Base-by-base conservation (phyloP, 2,797 vertebrate species). In the Amniataba percoides region DNA sequence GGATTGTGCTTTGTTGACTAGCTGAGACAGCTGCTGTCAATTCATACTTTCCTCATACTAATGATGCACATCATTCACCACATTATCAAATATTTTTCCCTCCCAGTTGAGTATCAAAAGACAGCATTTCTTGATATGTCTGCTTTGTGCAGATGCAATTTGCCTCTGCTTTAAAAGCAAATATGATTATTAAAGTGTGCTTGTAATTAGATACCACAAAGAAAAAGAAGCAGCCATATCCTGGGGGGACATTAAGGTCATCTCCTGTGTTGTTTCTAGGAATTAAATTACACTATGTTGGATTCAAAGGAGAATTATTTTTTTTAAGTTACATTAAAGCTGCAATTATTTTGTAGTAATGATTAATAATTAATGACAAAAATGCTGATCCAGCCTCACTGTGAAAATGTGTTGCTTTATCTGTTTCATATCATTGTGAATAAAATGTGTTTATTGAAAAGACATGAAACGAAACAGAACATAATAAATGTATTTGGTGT, bases 11-110 rank as follows among this genome's bases (percentile, higher is more conserved):
- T 85, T 88, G 85, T 87, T 87, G 87, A 89, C 81, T 69, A 16
- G 80, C 71, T 79, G n/a, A 68, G 84, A 81, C 84, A 85, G 85
- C 80, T 80, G 85, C 89, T 84, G 81, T 86, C 80, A 82, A 76
- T 80, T 63, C 71, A 58, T 51, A 82, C 61, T 70, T 84, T 90
- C 69, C 70, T 56, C 83, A 89, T 72, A 74, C 81, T 87, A 87
- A 92, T 87, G 80, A 85, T 60, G 65, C 80, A 74, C 78, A 92
- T 89, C 87, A 83, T 72, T 85, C 77, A 82, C 83, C 4, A 34
- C 61, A 71, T 83, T 74, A 83, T 75, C 61, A 58, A 61, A 71
- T 65, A 71, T 56, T 61, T 73, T 36, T 21, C 71, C 40, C 45
- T 74, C 57, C 57, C 31, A 56, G 16, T 58, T 31, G 52, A 46